phyloP scores from a whole-genome alignment of 2,797 vertebrate species.

The Girardinus metallicus region DNA sequence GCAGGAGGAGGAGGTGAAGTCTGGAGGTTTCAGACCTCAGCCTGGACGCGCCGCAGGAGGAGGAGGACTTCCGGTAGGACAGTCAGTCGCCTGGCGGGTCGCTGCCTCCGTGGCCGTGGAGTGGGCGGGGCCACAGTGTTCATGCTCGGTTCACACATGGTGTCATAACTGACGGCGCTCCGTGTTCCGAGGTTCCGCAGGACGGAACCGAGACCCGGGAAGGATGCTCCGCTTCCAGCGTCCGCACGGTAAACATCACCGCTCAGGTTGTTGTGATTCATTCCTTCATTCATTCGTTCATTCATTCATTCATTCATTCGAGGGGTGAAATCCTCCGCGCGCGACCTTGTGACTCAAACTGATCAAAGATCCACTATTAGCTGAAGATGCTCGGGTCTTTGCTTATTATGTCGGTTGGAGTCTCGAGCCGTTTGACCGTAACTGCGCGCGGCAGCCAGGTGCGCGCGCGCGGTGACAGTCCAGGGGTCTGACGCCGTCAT shows the following conservation, averaged over 20 bases:
- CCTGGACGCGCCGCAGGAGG: neutral
- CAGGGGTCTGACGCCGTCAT: neutral
- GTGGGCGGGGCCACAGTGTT: neutral
- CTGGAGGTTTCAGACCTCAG: neutral
- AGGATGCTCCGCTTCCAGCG: constrained; percentile 65
- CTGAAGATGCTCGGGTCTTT: neutral
- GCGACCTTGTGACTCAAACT: constrained; percentile 4
- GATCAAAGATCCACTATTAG: neutral
- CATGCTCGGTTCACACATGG: neutral
- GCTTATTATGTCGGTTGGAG: neutral
- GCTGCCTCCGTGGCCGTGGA: neutral
- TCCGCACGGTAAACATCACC: constrained; percentile 65
- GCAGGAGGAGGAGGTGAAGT: neutral
- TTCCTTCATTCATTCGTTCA: constrained; percentile 1
- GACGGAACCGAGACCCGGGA: constrained; percentile 18
- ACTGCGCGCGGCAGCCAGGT: neutral
- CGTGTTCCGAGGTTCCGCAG: constrained; percentile 5
- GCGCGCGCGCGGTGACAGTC: neutral
- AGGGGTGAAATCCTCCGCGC: constrained; percentile 10
- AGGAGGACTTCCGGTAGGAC: neutral
- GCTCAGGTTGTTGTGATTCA: neutral
- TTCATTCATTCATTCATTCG: neutral
- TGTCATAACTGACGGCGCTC: neutral
- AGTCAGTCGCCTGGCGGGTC: neutral
- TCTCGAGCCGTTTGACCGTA: neutral